Conservation (phyloP, 1,140 invertebrate species). For the Cataglyphis hispanica region DNA sequence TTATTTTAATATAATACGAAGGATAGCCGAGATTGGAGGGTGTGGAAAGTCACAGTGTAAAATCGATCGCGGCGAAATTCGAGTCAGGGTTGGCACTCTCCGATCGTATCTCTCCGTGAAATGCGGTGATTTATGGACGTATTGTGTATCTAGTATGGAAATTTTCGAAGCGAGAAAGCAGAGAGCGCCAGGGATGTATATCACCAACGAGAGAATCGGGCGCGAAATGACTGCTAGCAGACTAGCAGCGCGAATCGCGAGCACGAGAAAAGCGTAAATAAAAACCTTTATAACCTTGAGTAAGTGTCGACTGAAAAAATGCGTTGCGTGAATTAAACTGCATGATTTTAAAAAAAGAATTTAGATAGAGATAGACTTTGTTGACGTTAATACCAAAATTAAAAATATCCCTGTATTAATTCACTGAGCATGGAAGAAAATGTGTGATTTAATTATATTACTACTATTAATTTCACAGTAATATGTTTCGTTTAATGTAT, state of each 20-base stretch:
- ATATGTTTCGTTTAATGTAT: no score
- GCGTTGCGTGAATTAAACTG: background rate
- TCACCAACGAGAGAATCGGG: constrained; percentile 21
- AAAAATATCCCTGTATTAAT: background rate
- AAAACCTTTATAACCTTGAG: constrained; percentile 32
- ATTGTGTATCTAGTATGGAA: constrained; percentile 67
- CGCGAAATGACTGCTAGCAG: constrained; percentile 61
- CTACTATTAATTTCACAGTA: background rate
- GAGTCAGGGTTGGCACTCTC: constrained; percentile 47
- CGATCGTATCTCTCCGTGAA: constrained; percentile 60
- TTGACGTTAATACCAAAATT: background rate
- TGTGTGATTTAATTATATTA: background rate
- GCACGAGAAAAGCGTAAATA: constrained; percentile 26
- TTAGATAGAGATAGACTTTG: background rate
- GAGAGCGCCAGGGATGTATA: constrained; percentile 39
- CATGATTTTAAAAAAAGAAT: background rate
- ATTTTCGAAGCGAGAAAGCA: constrained; percentile 65
- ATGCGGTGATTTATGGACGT: constrained; percentile 57
- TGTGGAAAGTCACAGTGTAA: constrained; percentile 49
- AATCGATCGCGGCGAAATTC: constrained; percentile 67
- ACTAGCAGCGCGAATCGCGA: constrained; percentile 49
- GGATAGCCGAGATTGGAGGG: constrained; percentile 12
- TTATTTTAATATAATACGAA: constrained; percentile 46
- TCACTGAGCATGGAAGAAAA: background rate
- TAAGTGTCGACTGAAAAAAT: background rate